These are phyloP conservation scores for Grapholita molesta DNA, from an alignment of 1,140 invertebrate genomes.

Conservation along the genomic window DNA sequence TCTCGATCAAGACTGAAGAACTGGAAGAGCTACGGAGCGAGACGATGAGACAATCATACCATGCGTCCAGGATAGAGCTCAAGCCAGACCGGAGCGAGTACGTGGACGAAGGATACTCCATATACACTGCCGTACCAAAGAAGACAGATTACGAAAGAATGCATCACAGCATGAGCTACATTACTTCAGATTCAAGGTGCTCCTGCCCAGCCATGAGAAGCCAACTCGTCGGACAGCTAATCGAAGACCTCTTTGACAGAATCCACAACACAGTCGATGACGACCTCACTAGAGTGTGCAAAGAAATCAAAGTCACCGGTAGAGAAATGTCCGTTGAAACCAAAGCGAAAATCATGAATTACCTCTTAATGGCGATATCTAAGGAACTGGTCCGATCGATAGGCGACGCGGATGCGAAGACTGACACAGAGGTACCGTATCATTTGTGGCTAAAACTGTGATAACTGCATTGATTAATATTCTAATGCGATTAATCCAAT, in stretches of 20 bases:
- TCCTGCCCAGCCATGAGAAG: constrained; percentile 68
- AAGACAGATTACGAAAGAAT: constrained; percentile 66
- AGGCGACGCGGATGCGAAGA: constrained; percentile 71
- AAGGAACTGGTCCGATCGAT: constrained; percentile 73
- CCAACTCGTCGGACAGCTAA: constrained; percentile 66
- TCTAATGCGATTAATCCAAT: constrained; percentile 35
- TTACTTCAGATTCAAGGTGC: constrained; percentile 59
- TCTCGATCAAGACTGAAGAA: constrained; percentile 74
- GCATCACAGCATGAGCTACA: constrained; percentile 71
- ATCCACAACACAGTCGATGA: constrained; percentile 65
- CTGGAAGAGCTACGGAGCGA: constrained; percentile 69
- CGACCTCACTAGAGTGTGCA: constrained; percentile 57
- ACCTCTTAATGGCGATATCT: constrained; percentile 72
- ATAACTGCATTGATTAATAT: constrained; percentile 41
- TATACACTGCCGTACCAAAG: constrained; percentile 68
- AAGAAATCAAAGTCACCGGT: constrained; percentile 52
- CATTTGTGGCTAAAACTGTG: constrained; percentile 56
- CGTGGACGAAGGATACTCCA: constrained; percentile 63
- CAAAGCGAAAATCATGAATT: constrained; percentile 73
- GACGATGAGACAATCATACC: constrained; percentile 60
- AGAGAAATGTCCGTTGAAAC: constrained; percentile 56
- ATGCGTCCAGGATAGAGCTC: constrained; percentile 59
- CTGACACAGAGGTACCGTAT: constrained; percentile 65
- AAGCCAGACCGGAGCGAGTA: constrained; percentile 68
- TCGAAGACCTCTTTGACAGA: constrained; percentile 67